Percentiles rank a stretch among this genome's conserved stretches.
phyloP scores from a whole-genome alignment of 1,140 invertebrate genomes.

The Onthophagus taurus region DNA sequence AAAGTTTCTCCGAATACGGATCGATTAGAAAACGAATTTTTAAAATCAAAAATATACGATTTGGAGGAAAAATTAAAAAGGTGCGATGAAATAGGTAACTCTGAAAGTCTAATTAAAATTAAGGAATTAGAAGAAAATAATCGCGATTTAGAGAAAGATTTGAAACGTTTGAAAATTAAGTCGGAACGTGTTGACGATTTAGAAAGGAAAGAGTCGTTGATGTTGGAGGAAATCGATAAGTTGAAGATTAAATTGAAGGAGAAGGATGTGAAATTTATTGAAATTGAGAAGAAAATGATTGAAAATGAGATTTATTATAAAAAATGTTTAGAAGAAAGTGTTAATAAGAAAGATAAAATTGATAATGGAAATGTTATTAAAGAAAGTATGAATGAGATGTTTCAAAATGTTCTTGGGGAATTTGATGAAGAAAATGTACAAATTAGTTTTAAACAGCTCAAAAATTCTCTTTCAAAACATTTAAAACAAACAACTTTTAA shows the following conservation, averaged over 20 bases:
- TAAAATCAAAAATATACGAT: constrained; percentile 19
- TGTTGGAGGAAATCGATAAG: background rate
- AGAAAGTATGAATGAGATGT: constrained; percentile 19
- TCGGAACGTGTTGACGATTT: too few relatives aligned
- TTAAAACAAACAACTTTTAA: constrained; percentile 18
- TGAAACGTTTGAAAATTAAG: background rate
- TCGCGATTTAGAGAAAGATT: background rate
- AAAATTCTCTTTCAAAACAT: constrained; percentile 12
- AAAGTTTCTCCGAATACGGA: constrained; percentile 7
- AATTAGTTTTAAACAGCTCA: constrained; percentile 11
- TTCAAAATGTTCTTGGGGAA: constrained; percentile 13
- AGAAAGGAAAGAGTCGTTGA: too few relatives aligned
- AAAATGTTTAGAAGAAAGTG: background rate
- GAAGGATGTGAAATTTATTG: background rate
- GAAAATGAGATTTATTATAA: background rate
- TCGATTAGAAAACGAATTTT: constrained; percentile 12
- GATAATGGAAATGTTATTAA: constrained; percentile 14
- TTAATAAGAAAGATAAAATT: background rate
- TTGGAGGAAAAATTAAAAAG: constrained; percentile 19
- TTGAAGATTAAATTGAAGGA: background rate
- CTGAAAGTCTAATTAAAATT: constrained; percentile 2
- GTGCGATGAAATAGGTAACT: constrained; percentile 12
- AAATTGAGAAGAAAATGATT: background rate
- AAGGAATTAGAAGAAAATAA: constrained; percentile 9
- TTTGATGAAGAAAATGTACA: constrained; percentile 13